A percentile compares a stretch with the other conserved stretches of the same genome.
Evolutionary conservation across 2,797 vertebrate species (phyloP).

Genomic region (Crenichthys baileyi): DNA sequence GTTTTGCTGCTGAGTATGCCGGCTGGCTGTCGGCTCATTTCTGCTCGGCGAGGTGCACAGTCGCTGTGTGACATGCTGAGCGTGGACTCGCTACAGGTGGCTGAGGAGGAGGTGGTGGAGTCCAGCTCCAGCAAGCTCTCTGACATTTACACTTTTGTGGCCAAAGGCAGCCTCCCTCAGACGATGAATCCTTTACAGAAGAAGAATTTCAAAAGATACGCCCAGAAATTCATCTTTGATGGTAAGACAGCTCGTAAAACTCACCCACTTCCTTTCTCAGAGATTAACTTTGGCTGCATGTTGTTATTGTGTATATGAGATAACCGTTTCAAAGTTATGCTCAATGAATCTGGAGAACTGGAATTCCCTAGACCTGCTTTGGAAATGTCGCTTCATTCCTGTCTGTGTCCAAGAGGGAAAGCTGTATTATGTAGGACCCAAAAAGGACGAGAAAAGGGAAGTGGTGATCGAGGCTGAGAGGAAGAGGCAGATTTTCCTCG

Average conservation of each 20-base stretch:
- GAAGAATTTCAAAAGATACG: conserved; percentile 90
- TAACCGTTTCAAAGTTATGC: not conserved
- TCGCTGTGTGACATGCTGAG: conserved; percentile 64
- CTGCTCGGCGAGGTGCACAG: not conserved
- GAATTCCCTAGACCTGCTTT: not conserved
- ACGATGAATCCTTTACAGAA: conserved; percentile 85
- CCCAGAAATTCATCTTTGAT: conserved; percentile 88
- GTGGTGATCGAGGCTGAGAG: conserved; percentile 88
- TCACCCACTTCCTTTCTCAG: not conserved
- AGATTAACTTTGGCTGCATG: not conserved
- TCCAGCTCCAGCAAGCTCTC: conserved; percentile 80
- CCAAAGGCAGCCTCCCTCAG: conserved; percentile 87
- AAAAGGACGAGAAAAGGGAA: conserved; percentile 90
- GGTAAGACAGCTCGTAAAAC: conserved; percentile 64
- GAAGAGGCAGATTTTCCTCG: conserved; percentile 88
- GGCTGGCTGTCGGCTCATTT: not conserved
- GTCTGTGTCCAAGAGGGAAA: conserved; percentile 76
- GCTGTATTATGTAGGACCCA: conserved; percentile 90
- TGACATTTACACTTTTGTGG: conserved; percentile 88
- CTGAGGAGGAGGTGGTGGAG: conserved; percentile 88
- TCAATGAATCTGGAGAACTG: not conserved
- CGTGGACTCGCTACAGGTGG: conserved; percentile 86
- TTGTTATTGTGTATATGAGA: not conserved
- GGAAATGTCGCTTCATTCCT: not conserved
- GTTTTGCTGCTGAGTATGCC: conserved; percentile 6